Percentiles rank a stretch among this genome's conserved stretches.
Conservation (phyloP, 2,888 invertebrate genomes). For the Phyto melanocephala region DNA sequence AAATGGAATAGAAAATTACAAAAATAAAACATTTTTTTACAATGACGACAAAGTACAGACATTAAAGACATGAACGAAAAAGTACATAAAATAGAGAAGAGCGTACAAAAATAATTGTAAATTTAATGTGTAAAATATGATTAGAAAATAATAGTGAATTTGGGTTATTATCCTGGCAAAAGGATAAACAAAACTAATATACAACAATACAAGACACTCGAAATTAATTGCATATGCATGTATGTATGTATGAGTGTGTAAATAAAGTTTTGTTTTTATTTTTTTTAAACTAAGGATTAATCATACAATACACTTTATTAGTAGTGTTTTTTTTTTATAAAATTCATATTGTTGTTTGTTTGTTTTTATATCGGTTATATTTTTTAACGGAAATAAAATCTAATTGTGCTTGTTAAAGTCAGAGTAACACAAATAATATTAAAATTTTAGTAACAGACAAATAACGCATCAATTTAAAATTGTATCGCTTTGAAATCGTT, state of each 20-base stretch:
- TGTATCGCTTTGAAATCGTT: neutral
- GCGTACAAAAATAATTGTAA: conserved; percentile 26
- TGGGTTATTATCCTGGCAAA: neutral
- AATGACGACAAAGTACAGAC: conserved; percentile 15
- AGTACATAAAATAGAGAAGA: neutral
- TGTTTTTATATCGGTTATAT: neutral
- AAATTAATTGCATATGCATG: neutral
- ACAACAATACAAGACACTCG: neutral
- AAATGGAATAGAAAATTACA: conserved; percentile 51
- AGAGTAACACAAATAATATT: neutral
- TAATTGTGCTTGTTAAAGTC: conserved; percentile 5
- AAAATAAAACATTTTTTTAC: conserved; percentile 17
- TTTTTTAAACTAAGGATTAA: neutral
- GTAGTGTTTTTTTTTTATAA: neutral
- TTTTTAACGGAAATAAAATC: neutral
- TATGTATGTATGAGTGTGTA: neutral
- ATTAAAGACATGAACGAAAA: neutral
- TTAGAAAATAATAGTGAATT: conserved; percentile 31
- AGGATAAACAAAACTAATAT: neutral
- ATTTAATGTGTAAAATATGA: neutral
- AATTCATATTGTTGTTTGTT: neutral
- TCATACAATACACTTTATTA: neutral
- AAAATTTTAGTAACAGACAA: neutral
- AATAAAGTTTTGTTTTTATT: neutral
- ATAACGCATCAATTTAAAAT: neutral